phyloP scores from a whole-genome alignment of 2,888 invertebrate genomes.

The Galeruca laticollis region DNA sequence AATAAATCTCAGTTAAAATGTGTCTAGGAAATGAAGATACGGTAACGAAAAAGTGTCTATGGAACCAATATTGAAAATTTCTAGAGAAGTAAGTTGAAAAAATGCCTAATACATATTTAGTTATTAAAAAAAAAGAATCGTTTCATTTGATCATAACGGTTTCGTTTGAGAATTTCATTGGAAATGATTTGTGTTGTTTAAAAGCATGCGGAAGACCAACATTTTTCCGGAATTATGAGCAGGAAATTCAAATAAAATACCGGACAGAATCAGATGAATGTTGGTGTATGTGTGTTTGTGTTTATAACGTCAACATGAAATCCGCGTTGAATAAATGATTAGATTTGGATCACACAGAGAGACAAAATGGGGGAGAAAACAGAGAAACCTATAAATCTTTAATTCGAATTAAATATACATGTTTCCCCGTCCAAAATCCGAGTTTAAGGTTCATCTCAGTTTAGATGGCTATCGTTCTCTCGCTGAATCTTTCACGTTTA shows the following conservation, averaged over 20 bases:
- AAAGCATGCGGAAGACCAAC: background rate
- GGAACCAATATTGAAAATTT: no score
- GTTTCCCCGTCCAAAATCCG: slow-evolving; percentile 35
- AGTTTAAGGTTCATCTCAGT: slow-evolving; percentile 44
- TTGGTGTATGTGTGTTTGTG: slow-evolving; percentile 24
- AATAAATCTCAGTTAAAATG: no score
- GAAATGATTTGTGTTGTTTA: no score
- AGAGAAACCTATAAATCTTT: slow-evolving; percentile 40
- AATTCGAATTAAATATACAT: slow-evolving; percentile 44
- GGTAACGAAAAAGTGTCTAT: no score
- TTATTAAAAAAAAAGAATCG: no score
- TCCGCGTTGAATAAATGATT: slow-evolving; percentile 38
- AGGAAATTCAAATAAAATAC: slow-evolving; percentile 18
- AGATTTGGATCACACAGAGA: slow-evolving; percentile 29
- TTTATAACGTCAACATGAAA: slow-evolving; percentile 38
- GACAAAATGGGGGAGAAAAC: slow-evolving; percentile 38
- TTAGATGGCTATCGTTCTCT: slow-evolving; percentile 40
- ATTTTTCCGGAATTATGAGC: no score
- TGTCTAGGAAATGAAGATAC: no score
- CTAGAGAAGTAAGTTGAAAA: no score
- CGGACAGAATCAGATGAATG: slow-evolving; percentile 31
- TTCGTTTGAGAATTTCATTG: no score
- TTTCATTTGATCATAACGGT: no score
- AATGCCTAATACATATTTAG: no score
- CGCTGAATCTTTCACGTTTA: slow-evolving; percentile 36